Conservation (phyloP, 2,113 vertebrate species). For the Pipa parva region DNA sequence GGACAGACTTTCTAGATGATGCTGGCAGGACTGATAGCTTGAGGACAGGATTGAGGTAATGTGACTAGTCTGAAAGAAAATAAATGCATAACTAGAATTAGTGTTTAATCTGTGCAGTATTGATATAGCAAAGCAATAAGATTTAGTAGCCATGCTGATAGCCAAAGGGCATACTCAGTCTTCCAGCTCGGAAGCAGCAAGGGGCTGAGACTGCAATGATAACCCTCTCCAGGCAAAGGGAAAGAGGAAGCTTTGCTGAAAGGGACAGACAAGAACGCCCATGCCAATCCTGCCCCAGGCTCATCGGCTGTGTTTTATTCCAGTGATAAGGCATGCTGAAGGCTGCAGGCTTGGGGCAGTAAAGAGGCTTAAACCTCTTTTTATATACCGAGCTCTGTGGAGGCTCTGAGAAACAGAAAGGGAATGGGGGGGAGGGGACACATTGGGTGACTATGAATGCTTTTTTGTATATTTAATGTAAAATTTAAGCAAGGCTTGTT, state of each 20-base stretch:
- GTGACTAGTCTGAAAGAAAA: constrained; percentile 8
- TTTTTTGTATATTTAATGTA: too few species aligned
- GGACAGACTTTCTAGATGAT: neutral
- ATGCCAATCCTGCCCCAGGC: constrained; percentile 25
- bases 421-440: too few species aligned
- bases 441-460: too few species aligned
- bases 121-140: constrained; percentile 33
- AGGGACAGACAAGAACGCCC: constrained; percentile 13
- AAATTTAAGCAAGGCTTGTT: too few species aligned
- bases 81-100: constrained; percentile 29
- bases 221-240: constrained; percentile 29
- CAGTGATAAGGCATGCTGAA: constrained; percentile 32
- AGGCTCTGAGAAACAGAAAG: neutral
- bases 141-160: constrained; percentile 34
- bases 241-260: constrained; percentile 6
- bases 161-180: constrained; percentile 28
- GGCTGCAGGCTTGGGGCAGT: constrained; percentile 29
- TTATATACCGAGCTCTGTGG: constrained; percentile 12
- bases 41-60: constrained; percentile 6
- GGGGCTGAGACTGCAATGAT: constrained; percentile 33
- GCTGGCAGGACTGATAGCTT: neutral
- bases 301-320: constrained; percentile 35
- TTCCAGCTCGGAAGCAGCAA: constrained; percentile 16
- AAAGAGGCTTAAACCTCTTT: constrained; percentile 29
- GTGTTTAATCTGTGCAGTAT: constrained; percentile 32